A percentile compares a stretch with the other conserved stretches of the same genome.
These are phyloP conservation scores for Heliothis peltigera DNA, from an alignment of 2,888 invertebrate genomes.

Conservation along the genomic window DNA sequence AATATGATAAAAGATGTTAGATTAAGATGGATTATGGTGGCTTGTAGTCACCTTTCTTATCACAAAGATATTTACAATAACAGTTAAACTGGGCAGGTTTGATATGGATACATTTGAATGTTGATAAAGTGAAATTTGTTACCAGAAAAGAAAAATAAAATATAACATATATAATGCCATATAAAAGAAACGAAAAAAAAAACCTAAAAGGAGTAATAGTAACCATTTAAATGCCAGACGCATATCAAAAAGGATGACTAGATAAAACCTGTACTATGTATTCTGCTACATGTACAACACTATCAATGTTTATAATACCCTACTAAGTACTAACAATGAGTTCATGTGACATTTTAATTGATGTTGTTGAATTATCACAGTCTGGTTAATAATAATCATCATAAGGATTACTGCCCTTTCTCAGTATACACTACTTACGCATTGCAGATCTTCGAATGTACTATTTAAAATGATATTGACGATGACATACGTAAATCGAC, in stretches of 20 bases:
- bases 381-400: slow-evolving; percentile 34
- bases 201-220: not conserved
- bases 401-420: slow-evolving; percentile 31
- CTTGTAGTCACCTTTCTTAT: slow-evolving; percentile 39
- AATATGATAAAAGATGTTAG: slow-evolving; percentile 28
- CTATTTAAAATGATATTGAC: not conserved
- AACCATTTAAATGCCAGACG: slow-evolving; percentile 13
- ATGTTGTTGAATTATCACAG: slow-evolving; percentile 46
- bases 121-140: slow-evolving; percentile 4
- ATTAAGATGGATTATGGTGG: slow-evolving; percentile 46
- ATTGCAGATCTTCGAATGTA: no score
- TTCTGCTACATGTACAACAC: slow-evolving; percentile 18
- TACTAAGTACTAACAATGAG: slow-evolving; percentile 34
- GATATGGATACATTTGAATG: slow-evolving; percentile 13
- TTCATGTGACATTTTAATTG: slow-evolving; percentile 54
- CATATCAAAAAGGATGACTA: slow-evolving; percentile 30
- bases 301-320: slow-evolving; percentile 51
- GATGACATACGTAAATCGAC: not conserved
- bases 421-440: slow-evolving; percentile 3
- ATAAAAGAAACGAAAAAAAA: not conserved
- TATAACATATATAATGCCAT: not conserved
- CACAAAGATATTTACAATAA: slow-evolving; percentile 30
- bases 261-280: slow-evolving; percentile 22
- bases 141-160: slow-evolving; percentile 7
- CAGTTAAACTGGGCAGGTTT: slow-evolving; percentile 10